A percentile compares a stretch with the other conserved stretches of the same genome.
These are phyloP conservation scores for Luehdorfia chinensis DNA, from an alignment of 1,140 invertebrate genomes.

Conservation along the genomic window DNA sequence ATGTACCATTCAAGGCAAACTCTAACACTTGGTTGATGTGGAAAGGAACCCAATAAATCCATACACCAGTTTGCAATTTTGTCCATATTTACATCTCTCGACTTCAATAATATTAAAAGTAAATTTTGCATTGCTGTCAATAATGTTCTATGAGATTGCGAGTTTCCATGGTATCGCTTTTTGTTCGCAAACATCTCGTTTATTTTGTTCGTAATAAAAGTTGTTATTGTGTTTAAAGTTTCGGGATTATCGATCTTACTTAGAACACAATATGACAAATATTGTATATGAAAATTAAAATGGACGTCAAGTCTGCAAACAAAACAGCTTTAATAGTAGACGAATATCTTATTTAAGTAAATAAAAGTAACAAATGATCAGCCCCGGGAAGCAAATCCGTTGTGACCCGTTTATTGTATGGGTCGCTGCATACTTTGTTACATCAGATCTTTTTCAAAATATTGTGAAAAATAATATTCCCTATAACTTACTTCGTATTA, in stretches of 20 bases:
- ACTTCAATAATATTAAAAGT: conserved; percentile 39
- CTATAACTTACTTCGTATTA: conserved; percentile 39
- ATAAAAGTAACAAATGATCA: too few relatives aligned
- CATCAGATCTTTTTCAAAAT: too few relatives aligned
- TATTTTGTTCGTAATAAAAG: conserved; percentile 42
- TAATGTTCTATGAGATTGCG: conserved; percentile 41
- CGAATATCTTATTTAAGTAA: too few relatives aligned
- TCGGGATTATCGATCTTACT: conserved; percentile 36
- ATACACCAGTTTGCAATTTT: conserved; percentile 38
- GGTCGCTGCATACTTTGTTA: too few relatives aligned
- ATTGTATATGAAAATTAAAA: conserved; percentile 53
- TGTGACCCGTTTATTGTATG: too few relatives aligned
- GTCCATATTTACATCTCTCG: conserved; percentile 22
- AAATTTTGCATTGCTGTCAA: conserved; percentile 44
- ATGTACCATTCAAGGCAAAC: conserved; percentile 58
- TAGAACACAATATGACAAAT: conserved; percentile 33
- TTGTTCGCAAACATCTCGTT: conserved; percentile 52
- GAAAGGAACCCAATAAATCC: conserved; percentile 43
- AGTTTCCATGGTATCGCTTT: conserved; percentile 58
- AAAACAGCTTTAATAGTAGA: too few relatives aligned
- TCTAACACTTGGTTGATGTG: conserved; percentile 55
- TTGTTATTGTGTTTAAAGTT: conserved; percentile 32
- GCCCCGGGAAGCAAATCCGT: too few relatives aligned
- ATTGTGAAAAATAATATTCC: too few relatives aligned
- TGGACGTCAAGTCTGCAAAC: conserved; percentile 39